Evolutionary conservation across 2,888 invertebrate species (phyloP).

Genomic region (Strigamia maritima): DNA sequence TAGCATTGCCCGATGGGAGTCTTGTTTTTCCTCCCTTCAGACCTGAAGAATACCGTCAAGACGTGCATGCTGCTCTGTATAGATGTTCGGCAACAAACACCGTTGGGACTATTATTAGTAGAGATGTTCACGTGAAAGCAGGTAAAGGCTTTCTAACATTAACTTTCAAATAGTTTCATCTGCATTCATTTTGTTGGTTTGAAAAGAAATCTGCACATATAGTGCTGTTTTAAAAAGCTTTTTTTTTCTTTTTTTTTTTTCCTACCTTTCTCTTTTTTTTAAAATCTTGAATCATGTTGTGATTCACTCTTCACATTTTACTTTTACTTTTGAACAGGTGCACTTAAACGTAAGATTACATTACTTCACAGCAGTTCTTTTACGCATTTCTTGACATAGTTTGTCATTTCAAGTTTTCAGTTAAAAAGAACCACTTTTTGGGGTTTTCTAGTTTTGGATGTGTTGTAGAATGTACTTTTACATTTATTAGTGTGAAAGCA

Average conservation of each 20-base stretch:
- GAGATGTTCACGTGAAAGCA: conserved; percentile 45
- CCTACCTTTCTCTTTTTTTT: neutral
- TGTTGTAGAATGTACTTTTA: too few species aligned
- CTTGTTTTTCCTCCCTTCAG: conserved; percentile 45
- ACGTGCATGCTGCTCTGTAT: conserved; percentile 46
- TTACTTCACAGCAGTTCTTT: neutral
- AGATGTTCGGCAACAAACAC: conserved; percentile 45
- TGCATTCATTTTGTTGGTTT: conserved; percentile 19
- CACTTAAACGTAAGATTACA: neutral
- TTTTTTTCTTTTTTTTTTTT: neutral
- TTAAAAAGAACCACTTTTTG: too few species aligned
- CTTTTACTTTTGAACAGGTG: neutral
- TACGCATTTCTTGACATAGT: too few species aligned
- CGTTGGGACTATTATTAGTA: conserved; percentile 45
- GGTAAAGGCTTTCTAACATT: conserved; percentile 42
- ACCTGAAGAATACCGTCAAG: conserved; percentile 43
- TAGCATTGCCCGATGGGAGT: conserved; percentile 45
- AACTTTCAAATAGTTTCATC: conserved; percentile 1
- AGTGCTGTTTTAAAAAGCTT: neutral
- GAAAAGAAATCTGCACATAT: conserved; percentile 9
- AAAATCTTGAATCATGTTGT: conserved; percentile 2
- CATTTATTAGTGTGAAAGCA: too few species aligned
- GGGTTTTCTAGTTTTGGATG: too few species aligned
- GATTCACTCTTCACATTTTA: neutral
- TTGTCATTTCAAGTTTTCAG: too few species aligned